These are phyloP conservation scores for Xenops minutus DNA, from an alignment of 2,797 vertebrate species.

Conservation along the genomic window DNA sequence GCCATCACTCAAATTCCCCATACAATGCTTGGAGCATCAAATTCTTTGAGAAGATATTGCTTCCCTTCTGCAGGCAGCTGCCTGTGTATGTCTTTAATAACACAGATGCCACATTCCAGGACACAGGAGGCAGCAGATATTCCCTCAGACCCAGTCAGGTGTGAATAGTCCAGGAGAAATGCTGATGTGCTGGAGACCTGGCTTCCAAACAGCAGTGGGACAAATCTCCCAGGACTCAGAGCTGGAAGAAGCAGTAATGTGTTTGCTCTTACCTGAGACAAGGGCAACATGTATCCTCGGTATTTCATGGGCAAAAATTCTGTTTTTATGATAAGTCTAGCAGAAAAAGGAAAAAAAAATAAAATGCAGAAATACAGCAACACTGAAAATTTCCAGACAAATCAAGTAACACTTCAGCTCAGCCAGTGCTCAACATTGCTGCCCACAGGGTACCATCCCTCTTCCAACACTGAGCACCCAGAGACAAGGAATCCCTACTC, in stretches of 20 bases:
- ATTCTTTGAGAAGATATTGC: background rate
- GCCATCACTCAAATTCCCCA: background rate
- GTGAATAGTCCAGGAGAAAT: background rate
- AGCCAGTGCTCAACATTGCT: background rate
- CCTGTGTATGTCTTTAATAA: background rate
- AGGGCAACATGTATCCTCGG: constrained; percentile 85
- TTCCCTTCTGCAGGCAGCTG: background rate
- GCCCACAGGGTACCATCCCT: background rate
- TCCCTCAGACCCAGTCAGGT: rapidly evolving
- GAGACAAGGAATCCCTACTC: background rate
- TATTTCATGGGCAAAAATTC: constrained; percentile 92
- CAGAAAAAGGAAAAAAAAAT: rapidly evolving
- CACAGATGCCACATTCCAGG: rapidly evolving
- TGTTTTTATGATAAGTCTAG: constrained; percentile 90
- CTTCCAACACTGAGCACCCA: background rate
- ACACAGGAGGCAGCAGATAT: background rate
- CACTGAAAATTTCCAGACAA: background rate
- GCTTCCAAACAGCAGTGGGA: background rate
- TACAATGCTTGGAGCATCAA: background rate
- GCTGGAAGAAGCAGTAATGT: background rate
- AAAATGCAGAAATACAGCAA: background rate
- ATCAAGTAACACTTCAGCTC: background rate
- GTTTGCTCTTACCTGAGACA: constrained; percentile 83
- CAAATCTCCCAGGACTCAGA: rapidly evolving
- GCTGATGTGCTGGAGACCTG: background rate